phyloP scores from a whole-genome alignment of 2,888 invertebrate species.

The Limnephilus marmoratus region DNA sequence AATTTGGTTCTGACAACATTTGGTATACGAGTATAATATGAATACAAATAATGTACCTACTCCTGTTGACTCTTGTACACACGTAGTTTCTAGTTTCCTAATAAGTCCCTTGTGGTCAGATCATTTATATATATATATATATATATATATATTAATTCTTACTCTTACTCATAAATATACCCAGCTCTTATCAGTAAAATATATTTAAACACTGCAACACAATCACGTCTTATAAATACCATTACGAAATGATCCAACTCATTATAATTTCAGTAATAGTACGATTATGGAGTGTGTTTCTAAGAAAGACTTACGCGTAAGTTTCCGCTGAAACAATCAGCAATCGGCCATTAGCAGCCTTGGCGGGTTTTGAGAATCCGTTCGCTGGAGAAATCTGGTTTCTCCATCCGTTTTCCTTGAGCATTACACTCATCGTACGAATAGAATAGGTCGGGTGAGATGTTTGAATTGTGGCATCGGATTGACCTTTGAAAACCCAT shows the following conservation, averaged over 20 bases:
- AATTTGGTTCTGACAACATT: too few species aligned
- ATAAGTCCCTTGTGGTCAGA: too few species aligned
- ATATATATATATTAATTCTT: too few species aligned
- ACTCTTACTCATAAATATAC: too few species aligned
- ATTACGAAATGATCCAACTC: not conserved
- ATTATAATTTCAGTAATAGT: not conserved
- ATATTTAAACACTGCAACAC: too few species aligned
- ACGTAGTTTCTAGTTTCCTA: too few species aligned
- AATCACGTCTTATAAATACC: not conserved
- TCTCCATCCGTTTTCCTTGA: conserved; percentile 35
- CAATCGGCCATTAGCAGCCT: conserved; percentile 5
- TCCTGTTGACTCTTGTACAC: too few species aligned
- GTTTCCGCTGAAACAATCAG: conserved; percentile 34
- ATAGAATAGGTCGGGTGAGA: not conserved
- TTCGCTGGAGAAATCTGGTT: conserved; percentile 19
- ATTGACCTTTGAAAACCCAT: not conserved
- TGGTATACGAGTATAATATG: too few species aligned
- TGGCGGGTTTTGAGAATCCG: conserved; percentile 44
- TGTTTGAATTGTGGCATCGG: not conserved
- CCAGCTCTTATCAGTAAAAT: too few species aligned
- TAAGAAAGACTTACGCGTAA: conserved; percentile 18
- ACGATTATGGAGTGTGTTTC: conserved; percentile 6
- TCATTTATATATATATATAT: too few species aligned
- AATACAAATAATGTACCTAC: too few species aligned
- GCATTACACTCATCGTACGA: not conserved